phyloP scores from a whole-genome alignment of 2,797 vertebrate genomes.

The Lutjanus campechanus region DNA sequence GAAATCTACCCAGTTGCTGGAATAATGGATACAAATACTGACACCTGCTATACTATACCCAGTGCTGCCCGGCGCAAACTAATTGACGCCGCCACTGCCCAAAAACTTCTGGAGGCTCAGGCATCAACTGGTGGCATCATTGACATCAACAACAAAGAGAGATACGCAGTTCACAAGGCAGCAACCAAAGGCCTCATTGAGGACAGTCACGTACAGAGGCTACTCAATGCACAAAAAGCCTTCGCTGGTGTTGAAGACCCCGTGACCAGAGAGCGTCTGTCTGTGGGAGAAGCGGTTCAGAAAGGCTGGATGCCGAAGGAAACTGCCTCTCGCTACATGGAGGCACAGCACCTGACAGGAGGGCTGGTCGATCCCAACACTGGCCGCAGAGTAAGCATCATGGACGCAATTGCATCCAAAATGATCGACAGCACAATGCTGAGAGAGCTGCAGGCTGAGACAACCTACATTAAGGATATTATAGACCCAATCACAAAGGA shows the following conservation, averaged over 20 bases:
- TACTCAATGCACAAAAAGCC: slow-evolving; percentile 96
- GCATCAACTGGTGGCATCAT: slow-evolving; percentile 97
- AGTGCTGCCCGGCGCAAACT: slow-evolving; percentile 88
- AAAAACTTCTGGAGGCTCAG: slow-evolving; percentile 96
- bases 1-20: slow-evolving; percentile 91
- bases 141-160: slow-evolving; percentile 89
- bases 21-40: slow-evolving; percentile 89
- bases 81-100: slow-evolving; percentile 90
- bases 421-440: slow-evolving; percentile 90
- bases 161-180: slow-evolving; percentile 90
- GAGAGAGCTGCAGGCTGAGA: slow-evolving; percentile 90
- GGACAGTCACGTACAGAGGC: slow-evolving; percentile 86
- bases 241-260: slow-evolving; percentile 95
- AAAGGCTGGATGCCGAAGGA: slow-evolving; percentile 95
- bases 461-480: slow-evolving; percentile 90
- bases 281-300: slow-evolving; percentile 93
- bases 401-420: slow-evolving; percentile 87
- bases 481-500: slow-evolving; percentile 93
- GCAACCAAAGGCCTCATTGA: slow-evolving; percentile 77
- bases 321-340: slow-evolving; percentile 89
- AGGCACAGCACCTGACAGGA: slow-evolving; percentile 93
- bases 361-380: slow-evolving; percentile 92
- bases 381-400: slow-evolving; percentile 85
- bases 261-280: slow-evolving; percentile 89
- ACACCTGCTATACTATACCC: slow-evolving; percentile 89